Evolutionary conservation across 2,797 vertebrate genomes (phyloP), one percentile per base, ranked within the genome.

Genomic region (Rousettus madagascariensis): DNA sequence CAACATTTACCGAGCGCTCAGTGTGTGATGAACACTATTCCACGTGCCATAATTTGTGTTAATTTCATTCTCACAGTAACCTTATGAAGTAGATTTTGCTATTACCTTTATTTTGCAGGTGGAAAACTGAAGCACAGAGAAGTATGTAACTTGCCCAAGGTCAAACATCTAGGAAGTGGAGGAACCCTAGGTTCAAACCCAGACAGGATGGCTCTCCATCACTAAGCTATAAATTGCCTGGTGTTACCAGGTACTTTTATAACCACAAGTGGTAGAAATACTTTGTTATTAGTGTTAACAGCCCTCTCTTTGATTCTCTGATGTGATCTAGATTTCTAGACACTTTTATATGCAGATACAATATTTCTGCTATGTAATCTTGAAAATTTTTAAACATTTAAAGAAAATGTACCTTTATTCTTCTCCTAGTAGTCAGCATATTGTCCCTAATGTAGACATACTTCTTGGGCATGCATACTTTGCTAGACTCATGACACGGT

Each of bases 381-480:
- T 94, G 30, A 87, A 30, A 94, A 53, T 43, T 77, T 57, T n/a
- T 30, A 86, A 63, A 36, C 79, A 74, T 49, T 86, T 91, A 71
- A 53, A 75, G 77, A 79, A 51, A 75, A 8, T 63, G 38, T 41
- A 33, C 49, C 66, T 88, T 55, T 66, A 55, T 77, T 94, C 78
- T 77, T 94, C 87, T 26, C 57, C 10, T 22, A 28, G 19, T 33
- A 28, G 36, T 5, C 2, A 24, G 26, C 20, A 10, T 65, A n/a
- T 38, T 84, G 53, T 59, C 57, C 53, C 30, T 43, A 26, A 26
- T 16, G 57, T 20, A 46, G 69, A 51, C n/a, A n/a, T 43, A 30
- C 19, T 49, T 95, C 12, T 16, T 68, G 41, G 65, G 30, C 53
- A 82, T 55, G 85, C 7, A 38, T 5, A 4, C 68, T 74, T 88